phyloP scores from a whole-genome alignment of 2,797 vertebrate species.

The Pipistrellus pipistrellus region DNA sequence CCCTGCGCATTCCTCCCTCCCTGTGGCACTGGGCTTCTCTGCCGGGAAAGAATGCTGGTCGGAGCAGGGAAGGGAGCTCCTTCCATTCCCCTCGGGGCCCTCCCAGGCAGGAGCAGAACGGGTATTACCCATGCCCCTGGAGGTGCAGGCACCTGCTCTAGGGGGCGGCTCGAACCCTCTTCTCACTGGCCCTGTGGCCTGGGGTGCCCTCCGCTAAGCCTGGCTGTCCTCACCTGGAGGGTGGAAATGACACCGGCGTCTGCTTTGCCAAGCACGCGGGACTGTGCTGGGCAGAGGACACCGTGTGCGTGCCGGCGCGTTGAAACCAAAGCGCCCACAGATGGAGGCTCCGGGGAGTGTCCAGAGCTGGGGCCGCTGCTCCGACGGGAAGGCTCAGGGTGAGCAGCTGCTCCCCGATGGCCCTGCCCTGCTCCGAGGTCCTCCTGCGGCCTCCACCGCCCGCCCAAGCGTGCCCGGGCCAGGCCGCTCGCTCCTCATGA shows the following conservation, averaged over 20 bases:
- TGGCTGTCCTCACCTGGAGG: neutral
- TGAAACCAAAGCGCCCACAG: neutral
- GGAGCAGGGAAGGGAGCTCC: neutral
- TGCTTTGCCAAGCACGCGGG: neutral
- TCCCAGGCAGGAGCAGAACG: too few relatives aligned
- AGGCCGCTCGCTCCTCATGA: neutral
- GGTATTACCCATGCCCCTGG: neutral
- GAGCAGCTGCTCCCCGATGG: neutral
- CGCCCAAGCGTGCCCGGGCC: neutral
- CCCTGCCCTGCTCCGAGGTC: neutral
- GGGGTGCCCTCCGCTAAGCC: neutral
- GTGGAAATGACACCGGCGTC: fast-evolving
- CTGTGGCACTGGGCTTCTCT: neutral
- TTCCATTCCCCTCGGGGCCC: neutral
- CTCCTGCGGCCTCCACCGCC: neutral
- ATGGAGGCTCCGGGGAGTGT: fast-evolving
- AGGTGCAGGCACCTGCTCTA: fast-evolving
- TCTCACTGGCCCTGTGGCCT: neutral
- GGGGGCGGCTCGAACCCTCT: too few relatives aligned
- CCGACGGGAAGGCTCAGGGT: neutral
- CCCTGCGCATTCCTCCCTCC: neutral
- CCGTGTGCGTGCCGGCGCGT: fast-evolving
- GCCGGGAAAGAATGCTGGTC: neutral
- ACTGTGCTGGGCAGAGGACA: neutral
- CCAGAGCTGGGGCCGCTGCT: fast-evolving